Conservation (phyloP, 2,888 invertebrate genomes). For the Aphidoletes aphidimyza region DNA sequence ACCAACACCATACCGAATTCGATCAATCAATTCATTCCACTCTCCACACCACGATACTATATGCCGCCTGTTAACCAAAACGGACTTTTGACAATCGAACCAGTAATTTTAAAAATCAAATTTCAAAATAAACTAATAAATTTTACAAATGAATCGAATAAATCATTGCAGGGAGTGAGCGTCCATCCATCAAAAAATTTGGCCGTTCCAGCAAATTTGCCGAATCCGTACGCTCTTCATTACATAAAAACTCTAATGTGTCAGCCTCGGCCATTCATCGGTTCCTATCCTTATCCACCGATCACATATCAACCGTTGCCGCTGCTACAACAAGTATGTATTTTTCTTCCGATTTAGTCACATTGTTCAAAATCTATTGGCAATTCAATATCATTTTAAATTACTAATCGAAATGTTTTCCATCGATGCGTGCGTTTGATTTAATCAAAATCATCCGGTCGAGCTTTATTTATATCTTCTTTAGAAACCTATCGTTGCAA, state of each 20-base stretch:
- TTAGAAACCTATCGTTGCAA: background rate
- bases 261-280: conserved; percentile 69
- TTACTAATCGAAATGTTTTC: background rate
- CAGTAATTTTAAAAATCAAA: no score
- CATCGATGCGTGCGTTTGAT: conserved; percentile 22
- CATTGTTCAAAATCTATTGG: conserved; percentile 52
- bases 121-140: no score
- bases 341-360: background rate
- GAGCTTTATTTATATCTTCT: conserved; percentile 22
- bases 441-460: conserved; percentile 23
- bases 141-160: no score
- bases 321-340: conserved; percentile 61
- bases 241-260: conserved; percentile 74
- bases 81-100: conserved; percentile 59
- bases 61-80: conserved; percentile 66
- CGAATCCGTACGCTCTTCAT: conserved; percentile 68
- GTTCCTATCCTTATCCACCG: conserved; percentile 69
- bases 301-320: conserved; percentile 73
- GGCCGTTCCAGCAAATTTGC: conserved; percentile 32
- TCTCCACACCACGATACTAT: conserved; percentile 71
- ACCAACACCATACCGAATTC: conserved; percentile 57
- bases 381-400: background rate
- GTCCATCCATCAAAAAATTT: background rate
- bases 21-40: conserved; percentile 63
- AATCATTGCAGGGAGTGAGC: background rate